A percentile compares a stretch with the other conserved stretches of the same genome.
Conservation (phyloP, 1,140 invertebrate species). For the Pantala flavescens region DNA sequence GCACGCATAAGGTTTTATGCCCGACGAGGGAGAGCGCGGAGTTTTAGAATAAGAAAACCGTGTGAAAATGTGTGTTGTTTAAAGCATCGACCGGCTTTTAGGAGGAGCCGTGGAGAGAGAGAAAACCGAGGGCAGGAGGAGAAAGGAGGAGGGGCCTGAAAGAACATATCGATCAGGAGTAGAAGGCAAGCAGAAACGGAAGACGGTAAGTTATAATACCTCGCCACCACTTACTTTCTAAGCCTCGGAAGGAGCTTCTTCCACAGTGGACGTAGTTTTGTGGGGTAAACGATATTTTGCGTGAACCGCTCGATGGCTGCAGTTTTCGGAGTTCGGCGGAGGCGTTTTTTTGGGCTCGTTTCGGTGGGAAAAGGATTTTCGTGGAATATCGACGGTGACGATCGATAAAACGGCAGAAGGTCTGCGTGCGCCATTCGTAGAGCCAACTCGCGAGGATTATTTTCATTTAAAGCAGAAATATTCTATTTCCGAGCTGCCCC, state of each 20-base stretch:
- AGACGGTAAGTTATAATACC: not conserved
- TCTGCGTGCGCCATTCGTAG: too few species aligned
- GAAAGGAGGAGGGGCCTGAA: conserved; percentile 1
- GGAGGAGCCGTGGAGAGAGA: not conserved
- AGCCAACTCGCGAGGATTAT: too few species aligned
- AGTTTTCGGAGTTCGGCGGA: too few species aligned
- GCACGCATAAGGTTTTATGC: not conserved
- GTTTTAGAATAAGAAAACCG: not conserved
- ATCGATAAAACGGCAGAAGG: too few species aligned
- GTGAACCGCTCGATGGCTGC: too few species aligned
- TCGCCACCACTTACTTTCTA: not conserved
- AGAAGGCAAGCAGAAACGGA: not conserved
- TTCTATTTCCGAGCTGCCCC: too few species aligned
- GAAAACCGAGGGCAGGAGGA: not conserved
- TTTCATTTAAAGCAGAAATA: too few species aligned
- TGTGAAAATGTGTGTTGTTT: conserved; percentile 10
- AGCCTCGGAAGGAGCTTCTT: not conserved
- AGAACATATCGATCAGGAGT: not conserved
- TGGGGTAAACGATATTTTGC: too few species aligned
- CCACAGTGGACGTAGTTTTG: not conserved
- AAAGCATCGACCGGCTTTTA: not conserved
- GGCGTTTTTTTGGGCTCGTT: too few species aligned
- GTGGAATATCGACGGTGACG: too few species aligned
- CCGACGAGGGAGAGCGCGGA: not conserved
- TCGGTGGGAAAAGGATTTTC: too few species aligned